A percentile compares a stretch with the other conserved stretches of the same genome.
Conservation (phyloP, 2,888 invertebrate genomes). For the Diachrysia chrysitis region DNA sequence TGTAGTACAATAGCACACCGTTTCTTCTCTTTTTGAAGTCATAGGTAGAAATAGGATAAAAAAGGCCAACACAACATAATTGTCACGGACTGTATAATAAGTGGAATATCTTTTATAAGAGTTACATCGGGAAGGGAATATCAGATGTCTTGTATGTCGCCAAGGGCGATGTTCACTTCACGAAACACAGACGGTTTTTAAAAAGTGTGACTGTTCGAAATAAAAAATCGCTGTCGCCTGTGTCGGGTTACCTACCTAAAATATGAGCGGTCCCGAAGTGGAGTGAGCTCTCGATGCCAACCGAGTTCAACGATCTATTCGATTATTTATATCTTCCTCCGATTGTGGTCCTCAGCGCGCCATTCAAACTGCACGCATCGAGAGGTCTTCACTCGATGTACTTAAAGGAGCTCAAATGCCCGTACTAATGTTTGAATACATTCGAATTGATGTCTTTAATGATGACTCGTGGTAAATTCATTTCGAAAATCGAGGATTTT, state of each 20-base stretch:
- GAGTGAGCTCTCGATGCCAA: slow-evolving; percentile 41
- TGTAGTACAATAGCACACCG: too few species aligned
- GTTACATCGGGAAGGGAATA: too few species aligned
- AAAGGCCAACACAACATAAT: too few species aligned
- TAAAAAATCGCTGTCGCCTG: slow-evolving; percentile 26
- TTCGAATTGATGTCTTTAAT: not conserved
- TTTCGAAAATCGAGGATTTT: too few species aligned
- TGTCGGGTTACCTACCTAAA: slow-evolving; percentile 36
- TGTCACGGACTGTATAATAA: too few species aligned
- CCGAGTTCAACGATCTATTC: slow-evolving; percentile 51
- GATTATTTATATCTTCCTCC: slow-evolving; percentile 52
- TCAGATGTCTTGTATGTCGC: too few species aligned
- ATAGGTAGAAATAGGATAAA: too few species aligned
- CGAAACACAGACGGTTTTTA: too few species aligned
- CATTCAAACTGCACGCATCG: slow-evolving; percentile 30
- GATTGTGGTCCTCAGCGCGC: slow-evolving; percentile 35
- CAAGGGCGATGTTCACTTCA: too few species aligned
- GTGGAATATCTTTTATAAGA: too few species aligned
- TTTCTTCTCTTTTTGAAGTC: too few species aligned
- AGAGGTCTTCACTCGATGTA: slow-evolving; percentile 17
- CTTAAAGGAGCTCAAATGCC: not conserved
- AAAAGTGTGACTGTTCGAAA: too few species aligned
- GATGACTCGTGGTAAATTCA: not conserved
- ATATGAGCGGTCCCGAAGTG: slow-evolving; percentile 52
- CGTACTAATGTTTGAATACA: not conserved